Evolutionary conservation across 53 echinoderm and acorn worm genomes (phyloP).

Genomic region (Astropecten irregularis): DNA sequence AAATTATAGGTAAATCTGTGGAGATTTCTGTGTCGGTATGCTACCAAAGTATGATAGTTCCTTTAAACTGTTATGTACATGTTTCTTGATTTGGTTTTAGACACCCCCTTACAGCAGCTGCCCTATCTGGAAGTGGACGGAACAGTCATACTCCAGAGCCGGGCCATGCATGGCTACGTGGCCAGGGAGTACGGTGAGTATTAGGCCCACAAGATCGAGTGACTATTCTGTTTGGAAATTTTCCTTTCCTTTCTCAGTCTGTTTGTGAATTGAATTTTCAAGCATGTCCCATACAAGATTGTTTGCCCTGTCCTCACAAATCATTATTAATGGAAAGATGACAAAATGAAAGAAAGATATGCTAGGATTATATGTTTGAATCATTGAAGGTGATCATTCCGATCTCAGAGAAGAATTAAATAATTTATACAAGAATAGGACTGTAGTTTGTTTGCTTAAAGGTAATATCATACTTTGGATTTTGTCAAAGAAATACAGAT

Average conservation of each 20-base stretch:
- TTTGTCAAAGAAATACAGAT: too few species aligned
- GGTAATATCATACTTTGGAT: too few species aligned
- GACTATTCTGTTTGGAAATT: background rate
- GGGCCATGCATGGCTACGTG: slow-evolving; percentile 3
- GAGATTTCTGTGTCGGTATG: too few species aligned
- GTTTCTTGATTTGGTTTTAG: too few species aligned
- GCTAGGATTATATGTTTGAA: background rate
- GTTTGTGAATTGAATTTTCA: background rate
- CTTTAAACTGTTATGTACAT: too few species aligned
- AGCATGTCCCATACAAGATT: background rate
- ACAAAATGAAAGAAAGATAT: background rate
- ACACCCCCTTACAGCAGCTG: background rate
- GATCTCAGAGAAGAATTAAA: too few species aligned
- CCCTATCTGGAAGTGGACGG: slow-evolving; percentile 21
- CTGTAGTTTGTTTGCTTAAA: too few species aligned
- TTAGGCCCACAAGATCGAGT: background rate
- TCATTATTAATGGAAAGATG: background rate
- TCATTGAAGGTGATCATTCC: too few species aligned
- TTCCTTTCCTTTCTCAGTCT: too few species aligned
- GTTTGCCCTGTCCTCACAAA: background rate
- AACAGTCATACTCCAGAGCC: background rate
- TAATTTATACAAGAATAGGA: too few species aligned
- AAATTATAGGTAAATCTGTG: too few species aligned
- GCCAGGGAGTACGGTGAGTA: slow-evolving; percentile 34
- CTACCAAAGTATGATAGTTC: too few species aligned